A percentile compares a stretch with the other conserved stretches of the same genome.
Conservation (phyloP, 2,797 vertebrate genomes). For the Acanthopagrus latus region DNA sequence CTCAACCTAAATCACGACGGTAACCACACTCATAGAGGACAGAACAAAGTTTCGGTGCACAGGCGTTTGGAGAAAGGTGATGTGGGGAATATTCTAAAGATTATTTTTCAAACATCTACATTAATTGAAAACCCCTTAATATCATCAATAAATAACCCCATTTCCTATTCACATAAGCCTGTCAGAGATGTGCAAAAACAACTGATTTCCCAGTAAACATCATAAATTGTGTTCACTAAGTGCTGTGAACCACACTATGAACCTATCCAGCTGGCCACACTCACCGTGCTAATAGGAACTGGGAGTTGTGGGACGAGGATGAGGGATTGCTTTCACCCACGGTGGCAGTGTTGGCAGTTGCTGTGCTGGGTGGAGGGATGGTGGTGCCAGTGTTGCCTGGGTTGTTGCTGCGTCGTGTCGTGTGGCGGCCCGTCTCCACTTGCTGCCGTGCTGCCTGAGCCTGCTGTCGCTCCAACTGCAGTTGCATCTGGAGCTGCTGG, state of each 20-base stretch:
- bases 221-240: neutral
- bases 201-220: neutral
- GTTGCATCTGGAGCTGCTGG: slow-evolving; percentile 99
- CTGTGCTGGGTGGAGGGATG: slow-evolving; percentile 89
- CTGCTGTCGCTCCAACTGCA: slow-evolving; percentile 97
- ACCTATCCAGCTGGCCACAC: neutral
- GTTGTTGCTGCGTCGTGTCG: slow-evolving; percentile 91
- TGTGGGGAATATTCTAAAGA: no score
- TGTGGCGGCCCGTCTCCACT: slow-evolving; percentile 94
- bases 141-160: no score
- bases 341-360: slow-evolving; percentile 85
- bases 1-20: no score
- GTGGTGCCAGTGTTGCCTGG: slow-evolving; percentile 90
- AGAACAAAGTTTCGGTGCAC: no score
- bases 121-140: no score
- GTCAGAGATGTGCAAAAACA: neutral
- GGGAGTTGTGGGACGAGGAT: slow-evolving; percentile 92
- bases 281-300: slow-evolving; percentile 97
- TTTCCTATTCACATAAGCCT: no score
- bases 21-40: no score
- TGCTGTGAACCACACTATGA: neutral
- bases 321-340: slow-evolving; percentile 91
- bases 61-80: no score
- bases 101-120: no score
- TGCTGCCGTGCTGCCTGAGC: slow-evolving; percentile 97